Base-by-base conservation (phyloP, 2,797 vertebrate species). In the Echeneis naucrates region DNA sequence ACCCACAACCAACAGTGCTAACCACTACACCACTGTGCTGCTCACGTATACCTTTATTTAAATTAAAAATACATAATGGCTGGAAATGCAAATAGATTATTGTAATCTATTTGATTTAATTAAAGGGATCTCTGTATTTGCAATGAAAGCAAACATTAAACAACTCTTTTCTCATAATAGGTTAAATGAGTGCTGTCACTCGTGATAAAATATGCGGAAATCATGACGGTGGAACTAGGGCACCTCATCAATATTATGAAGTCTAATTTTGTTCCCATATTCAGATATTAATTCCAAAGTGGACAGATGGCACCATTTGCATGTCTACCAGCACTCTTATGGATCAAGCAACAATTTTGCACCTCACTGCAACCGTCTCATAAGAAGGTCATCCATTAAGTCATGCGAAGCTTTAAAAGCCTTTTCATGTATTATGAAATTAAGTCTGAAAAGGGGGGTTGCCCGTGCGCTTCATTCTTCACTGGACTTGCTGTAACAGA, bases 321-420 rank as follows among this genome's bases (percentile, higher is more conserved):
- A 89, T 89, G 80, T 89, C 87, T 88, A 81, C 74, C 58, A 66
- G 64, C 83, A 77, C 88, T 88, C 87, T 80, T 77, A 66, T 78
- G 81, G 82, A 91, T 93, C 86, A 90, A 89, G 85, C 87, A 92
- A 87, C 89, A 89, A 85, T 92, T 93, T 90, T 92, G 84, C 89
- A 92, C 85, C 92, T 92, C 88, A 89, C 83, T 88, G 88, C 81
- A 91, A 87, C 91, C 86, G 86, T 89, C 82, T 89, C 86, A 83
- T 84, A 91, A 92, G 88, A 92, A 91, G 88, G 90, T 92, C 90
- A 89, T 77, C 78, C 84, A 93, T 93, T 92, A 91, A 90, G 86
- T 81, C 87, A 86, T 87, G 88, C 51, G 0, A 45, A 58, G 64
- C 85, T 88, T 87, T 92, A 91, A 93, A 93, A 93, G 91, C 90